A percentile compares a stretch with the other conserved stretches of the same genome.
Evolutionary conservation across 2,888 invertebrate species (phyloP).

Genomic region (Drosophila melanocephala): DNA sequence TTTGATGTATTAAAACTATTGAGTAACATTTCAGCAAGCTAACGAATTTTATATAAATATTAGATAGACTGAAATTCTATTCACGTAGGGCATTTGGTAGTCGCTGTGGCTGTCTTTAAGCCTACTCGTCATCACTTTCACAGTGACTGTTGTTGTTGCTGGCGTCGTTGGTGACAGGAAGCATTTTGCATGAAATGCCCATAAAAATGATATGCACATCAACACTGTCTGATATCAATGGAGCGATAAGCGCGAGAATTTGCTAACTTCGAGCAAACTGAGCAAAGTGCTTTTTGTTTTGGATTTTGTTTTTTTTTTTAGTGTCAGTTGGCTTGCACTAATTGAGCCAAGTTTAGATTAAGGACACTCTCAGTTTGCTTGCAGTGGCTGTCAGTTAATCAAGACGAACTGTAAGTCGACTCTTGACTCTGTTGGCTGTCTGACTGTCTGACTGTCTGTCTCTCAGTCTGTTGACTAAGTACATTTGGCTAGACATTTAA

Average conservation of each 20-base stretch:
- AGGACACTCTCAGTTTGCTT: constrained; percentile 16
- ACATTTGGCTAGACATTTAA: constrained; percentile 70
- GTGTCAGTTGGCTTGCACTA: constrained; percentile 30
- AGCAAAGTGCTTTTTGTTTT: constrained; percentile 13
- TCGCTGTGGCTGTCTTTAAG: background rate
- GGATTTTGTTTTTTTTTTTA: constrained; percentile 6
- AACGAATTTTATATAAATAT: background rate
- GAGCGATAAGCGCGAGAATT: constrained; percentile 62
- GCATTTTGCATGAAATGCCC: constrained; percentile 81
- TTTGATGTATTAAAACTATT: background rate
- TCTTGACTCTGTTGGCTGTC: background rate
- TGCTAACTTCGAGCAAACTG: constrained; percentile 42
- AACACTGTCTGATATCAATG: constrained; percentile 66
- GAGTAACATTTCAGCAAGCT: background rate
- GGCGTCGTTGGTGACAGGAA: constrained; percentile 60
- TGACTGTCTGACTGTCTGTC: background rate
- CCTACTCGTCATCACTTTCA: background rate
- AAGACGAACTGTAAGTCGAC: constrained; percentile 44
- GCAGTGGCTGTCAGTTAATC: constrained; percentile 46
- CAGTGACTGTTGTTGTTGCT: constrained; percentile 12
- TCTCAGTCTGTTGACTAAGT: constrained; percentile 35
- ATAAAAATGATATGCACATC: constrained; percentile 82
- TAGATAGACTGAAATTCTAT: background rate
- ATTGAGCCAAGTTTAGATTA: constrained; percentile 47
- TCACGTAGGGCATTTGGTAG: constrained; percentile 1